Base-by-base conservation (phyloP, 2,888 invertebrate genomes). In the Cloeon dipterum region DNA sequence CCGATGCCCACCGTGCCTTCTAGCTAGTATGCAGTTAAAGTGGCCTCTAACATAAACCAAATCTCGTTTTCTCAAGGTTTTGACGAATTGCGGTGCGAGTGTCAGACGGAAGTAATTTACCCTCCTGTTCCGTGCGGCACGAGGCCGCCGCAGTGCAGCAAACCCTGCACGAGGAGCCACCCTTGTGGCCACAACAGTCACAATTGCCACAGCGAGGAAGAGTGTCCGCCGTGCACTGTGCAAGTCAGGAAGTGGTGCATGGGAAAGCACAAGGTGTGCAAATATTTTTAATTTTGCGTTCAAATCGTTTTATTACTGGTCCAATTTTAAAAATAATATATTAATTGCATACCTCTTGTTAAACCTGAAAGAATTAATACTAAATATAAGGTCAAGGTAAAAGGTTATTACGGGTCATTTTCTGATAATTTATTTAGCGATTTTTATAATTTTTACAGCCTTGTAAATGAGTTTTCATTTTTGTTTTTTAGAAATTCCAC, bases 61-160 rank as follows among this genome's bases (percentile, higher is more conserved):
- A 3, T n/a, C n/a, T n/a, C 26, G 21, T 37, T 20, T 34, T 11
- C 43, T 42, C 18, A 43, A 62, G 64, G 63, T 50, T 91, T 91
- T 59, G 81, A 85, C 37, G 94, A 96, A 58, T 59, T 94, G 36
- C 69, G 70, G 16, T 96, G 96, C 54, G 78, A 78, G 52, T 96
- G 96, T 56, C 93, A 94, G 5, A 65, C 70, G 0, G 71, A 76
- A 44, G 81, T 89, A 20, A 57, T 82, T 37, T 75, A 76, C 53
- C 94, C 96, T 2, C 96, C 96, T 0, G 73, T 96, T 35, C 72
- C 83, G 0, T 96, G 96, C 56, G 94, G 94, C 14, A 78, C 86
- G 0, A 71, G 73, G 41, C 74, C 76, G 3, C 94, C 94, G 0
- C 57, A 65, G 3, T 96, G 96, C 59, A 58, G 59, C 32, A 65